Conservation (phyloP, 2,888 invertebrate species). For the Cephus pulcher region DNA sequence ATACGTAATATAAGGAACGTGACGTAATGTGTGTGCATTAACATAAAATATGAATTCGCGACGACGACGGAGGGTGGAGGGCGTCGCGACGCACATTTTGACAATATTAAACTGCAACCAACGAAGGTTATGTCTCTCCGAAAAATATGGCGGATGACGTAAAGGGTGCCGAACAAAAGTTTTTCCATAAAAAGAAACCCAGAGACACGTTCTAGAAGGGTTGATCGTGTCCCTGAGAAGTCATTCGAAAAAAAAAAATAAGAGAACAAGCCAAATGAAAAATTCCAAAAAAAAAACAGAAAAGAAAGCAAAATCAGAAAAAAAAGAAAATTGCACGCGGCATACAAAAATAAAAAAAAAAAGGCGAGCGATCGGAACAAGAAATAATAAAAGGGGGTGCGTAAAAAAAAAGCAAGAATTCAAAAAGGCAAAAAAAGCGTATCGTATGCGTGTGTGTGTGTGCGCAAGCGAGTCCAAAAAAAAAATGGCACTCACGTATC, state of each 20-base stretch:
- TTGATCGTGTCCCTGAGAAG: background rate
- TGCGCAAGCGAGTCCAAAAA: background rate
- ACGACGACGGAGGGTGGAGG: background rate
- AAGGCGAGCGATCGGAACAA: no score
- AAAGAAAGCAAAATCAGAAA: conserved; percentile 9
- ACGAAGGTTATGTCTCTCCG: conserved; percentile 5
- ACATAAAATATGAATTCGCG: background rate
- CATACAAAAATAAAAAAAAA: conserved; percentile 2
- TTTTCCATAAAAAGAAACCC: background rate
- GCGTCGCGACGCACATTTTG: background rate
- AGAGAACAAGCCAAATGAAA: background rate
- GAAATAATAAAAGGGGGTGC: background rate
- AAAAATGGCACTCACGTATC: background rate
- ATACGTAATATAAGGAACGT: conserved; percentile 1
- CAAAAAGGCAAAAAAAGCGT: background rate
- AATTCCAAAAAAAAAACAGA: background rate
- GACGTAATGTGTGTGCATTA: background rate
- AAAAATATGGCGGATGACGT: background rate
- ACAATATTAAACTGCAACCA: conserved; percentile 26
- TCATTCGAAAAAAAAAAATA: background rate
- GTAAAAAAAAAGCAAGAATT: background rate
- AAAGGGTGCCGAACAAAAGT: background rate
- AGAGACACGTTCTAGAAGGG: background rate
- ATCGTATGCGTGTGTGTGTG: background rate
- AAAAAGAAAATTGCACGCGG: background rate